phyloP scores from a whole-genome alignment of 2,888 invertebrate genomes.

The Xylota sylvarum region DNA sequence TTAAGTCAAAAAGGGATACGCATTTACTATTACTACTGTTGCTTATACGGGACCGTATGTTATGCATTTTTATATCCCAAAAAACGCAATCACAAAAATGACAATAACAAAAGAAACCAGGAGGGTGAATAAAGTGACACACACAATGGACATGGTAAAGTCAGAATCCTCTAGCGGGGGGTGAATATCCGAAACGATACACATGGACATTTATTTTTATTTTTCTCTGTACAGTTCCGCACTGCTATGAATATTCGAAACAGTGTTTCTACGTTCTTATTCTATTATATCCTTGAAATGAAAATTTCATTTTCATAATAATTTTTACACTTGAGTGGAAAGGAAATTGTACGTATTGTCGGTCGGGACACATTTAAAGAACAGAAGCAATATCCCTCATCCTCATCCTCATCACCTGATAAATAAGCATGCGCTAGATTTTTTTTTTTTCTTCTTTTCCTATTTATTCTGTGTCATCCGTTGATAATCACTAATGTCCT shows the following conservation, averaged over 20 bases:
- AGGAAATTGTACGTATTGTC: conserved; percentile 23
- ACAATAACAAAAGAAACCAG: conserved; percentile 78
- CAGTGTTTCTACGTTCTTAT: conserved; percentile 18
- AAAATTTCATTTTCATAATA: conserved; percentile 45
- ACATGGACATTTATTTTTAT: conserved; percentile 34
- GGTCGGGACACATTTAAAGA: conserved; percentile 8
- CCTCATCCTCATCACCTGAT: conserved; percentile 60
- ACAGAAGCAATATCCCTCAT: conserved; percentile 25
- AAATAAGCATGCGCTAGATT: conserved; percentile 61
- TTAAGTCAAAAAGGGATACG: conserved; percentile 59
- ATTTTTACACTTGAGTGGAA: conserved; percentile 53
- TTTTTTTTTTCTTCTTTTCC: conserved; percentile 13
- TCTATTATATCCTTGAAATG: conserved; percentile 50
- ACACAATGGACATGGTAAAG: conserved; percentile 4
- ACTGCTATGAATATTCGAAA: conserved; percentile 64
- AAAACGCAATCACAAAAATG: conserved; percentile 75
- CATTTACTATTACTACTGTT: conserved; percentile 11
- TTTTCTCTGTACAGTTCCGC: conserved; percentile 27
- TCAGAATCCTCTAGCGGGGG: conserved; percentile 57
- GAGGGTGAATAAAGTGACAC: conserved; percentile 53
- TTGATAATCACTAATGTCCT: conserved; percentile 68
- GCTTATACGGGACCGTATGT: conserved; percentile 52
- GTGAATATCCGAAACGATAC: conserved; percentile 35
- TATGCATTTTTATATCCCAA: conserved; percentile 78
- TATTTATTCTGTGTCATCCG: conserved; percentile 55